Conservation (phyloP, 2,888 invertebrate genomes). For the Cancer borealis region DNA sequence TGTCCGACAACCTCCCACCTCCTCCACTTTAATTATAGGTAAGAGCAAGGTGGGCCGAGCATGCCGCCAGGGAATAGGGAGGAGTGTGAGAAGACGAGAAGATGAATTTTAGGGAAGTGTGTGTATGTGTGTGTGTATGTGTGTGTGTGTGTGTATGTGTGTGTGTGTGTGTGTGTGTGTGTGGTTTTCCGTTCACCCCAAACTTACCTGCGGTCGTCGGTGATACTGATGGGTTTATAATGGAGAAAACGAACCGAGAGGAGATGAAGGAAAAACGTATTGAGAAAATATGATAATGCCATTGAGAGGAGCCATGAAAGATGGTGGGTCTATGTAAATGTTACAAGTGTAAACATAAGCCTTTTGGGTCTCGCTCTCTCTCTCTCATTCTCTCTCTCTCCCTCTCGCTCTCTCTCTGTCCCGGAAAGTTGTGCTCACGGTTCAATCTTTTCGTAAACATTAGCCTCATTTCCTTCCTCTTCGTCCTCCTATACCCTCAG, state of each 20-base stretch:
- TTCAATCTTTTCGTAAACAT: neutral
- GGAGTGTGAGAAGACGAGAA: neutral
- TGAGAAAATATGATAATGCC: constrained; percentile 59
- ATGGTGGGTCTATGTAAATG: constrained; percentile 58
- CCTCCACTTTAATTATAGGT: neutral
- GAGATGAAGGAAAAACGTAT: constrained; percentile 54
- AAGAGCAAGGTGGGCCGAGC: neutral
- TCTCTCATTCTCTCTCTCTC: neutral
- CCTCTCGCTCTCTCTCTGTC: neutral
- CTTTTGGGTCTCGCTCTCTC: neutral
- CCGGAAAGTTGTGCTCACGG: neutral
- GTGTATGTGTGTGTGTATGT: constrained; percentile 47
- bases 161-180: constrained; percentile 24
- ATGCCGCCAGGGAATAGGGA: neutral
- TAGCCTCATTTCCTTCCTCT: constrained; percentile 11
- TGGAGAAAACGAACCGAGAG: neutral
- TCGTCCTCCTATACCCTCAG: neutral
- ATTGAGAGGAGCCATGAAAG: constrained; percentile 47
- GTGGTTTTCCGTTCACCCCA: neutral
- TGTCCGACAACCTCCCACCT: constrained; percentile 31
- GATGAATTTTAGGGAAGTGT: neutral
- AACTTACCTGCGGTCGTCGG: neutral
- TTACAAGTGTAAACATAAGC: constrained; percentile 55
- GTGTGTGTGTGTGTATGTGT: constrained; percentile 37
- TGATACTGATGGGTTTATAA: neutral